Evolutionary conservation across 2,888 invertebrate species (phyloP).

Genomic region (Aleiodes testaceus): DNA sequence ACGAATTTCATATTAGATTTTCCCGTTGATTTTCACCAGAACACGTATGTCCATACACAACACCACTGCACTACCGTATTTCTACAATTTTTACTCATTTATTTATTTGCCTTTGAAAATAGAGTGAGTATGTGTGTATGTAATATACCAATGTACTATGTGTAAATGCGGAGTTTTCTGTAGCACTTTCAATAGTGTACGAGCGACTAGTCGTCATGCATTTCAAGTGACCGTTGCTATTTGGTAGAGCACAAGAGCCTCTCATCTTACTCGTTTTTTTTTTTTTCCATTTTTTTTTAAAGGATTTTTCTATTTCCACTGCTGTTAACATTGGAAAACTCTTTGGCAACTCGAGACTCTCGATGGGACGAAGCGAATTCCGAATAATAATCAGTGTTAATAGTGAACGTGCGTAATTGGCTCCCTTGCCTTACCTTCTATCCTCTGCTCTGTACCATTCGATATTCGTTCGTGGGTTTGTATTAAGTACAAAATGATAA

Average conservation of each 20-base stretch:
- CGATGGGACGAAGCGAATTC: slow-evolving; percentile 50
- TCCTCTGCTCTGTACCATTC: slow-evolving; percentile 2
- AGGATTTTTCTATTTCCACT: slow-evolving; percentile 3
- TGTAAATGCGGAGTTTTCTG: slow-evolving; percentile 42
- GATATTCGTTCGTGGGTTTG: slow-evolving; percentile 10
- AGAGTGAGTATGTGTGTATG: slow-evolving; percentile 18
- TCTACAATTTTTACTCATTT: not conserved
- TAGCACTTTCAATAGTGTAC: slow-evolving; percentile 46
- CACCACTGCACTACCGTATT: not conserved
- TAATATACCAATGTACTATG: slow-evolving; percentile 28
- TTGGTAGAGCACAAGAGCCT: slow-evolving; percentile 37
- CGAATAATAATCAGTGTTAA: slow-evolving; percentile 60
- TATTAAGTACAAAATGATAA: slow-evolving; percentile 29
- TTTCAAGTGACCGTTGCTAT: slow-evolving; percentile 54
- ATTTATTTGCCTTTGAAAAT: slow-evolving; percentile 22
- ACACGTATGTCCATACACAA: slow-evolving; percentile 4
- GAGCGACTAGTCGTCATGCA: slow-evolving; percentile 52
- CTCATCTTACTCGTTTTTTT: slow-evolving; percentile 4
- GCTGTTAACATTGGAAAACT: slow-evolving; percentile 16
- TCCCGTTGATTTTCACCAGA: not conserved
- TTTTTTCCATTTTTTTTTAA: not conserved
- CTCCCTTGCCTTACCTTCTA: not conserved
- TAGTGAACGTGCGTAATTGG: slow-evolving; percentile 54
- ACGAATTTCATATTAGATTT: too few relatives aligned
- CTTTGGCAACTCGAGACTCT: slow-evolving; percentile 49